Conservation (phyloP, 2,888 invertebrate species). For the Melanostoma mellinum region DNA sequence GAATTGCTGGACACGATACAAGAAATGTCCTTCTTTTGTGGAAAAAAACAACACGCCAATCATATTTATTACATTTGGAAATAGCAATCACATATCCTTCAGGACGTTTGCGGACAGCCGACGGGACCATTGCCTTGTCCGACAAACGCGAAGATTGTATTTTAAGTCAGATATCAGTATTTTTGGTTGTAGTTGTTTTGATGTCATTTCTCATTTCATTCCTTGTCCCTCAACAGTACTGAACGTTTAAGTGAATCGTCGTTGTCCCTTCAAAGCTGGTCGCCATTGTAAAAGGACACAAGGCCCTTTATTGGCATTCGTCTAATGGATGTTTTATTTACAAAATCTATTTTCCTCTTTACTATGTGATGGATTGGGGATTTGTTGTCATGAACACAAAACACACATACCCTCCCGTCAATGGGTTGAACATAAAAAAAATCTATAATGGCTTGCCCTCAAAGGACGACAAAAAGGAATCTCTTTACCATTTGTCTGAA, state of each 20-base stretch:
- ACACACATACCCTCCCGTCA: conserved; percentile 3
- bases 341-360: conserved; percentile 66
- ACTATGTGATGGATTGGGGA: conserved; percentile 64
- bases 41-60: conserved; percentile 35
- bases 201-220: conserved; percentile 40
- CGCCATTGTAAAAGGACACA: background rate
- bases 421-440: conserved; percentile 17
- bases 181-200: conserved; percentile 44
- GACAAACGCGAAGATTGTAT: conserved; percentile 7
- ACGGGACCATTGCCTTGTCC: conserved; percentile 41
- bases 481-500: conserved; percentile 36
- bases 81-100: conserved; percentile 65
- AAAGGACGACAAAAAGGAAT: conserved; percentile 52
- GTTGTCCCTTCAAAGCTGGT: conserved; percentile 6
- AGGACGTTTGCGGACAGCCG: conserved; percentile 59
- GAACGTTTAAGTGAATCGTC: conserved; percentile 56
- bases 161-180: conserved; percentile 42
- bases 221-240: conserved; percentile 38
- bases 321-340: conserved; percentile 73
- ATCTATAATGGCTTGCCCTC: conserved; percentile 20
- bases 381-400: conserved; percentile 45
- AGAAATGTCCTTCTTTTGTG: background rate
- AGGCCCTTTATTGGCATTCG: conserved; percentile 64
- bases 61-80: conserved; percentile 66
- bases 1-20: conserved; percentile 54